Evolutionary conservation across 2,888 invertebrate species (phyloP), one percentile per base, ranked within the genome.

Genomic region (Heliconius charithonia): DNA sequence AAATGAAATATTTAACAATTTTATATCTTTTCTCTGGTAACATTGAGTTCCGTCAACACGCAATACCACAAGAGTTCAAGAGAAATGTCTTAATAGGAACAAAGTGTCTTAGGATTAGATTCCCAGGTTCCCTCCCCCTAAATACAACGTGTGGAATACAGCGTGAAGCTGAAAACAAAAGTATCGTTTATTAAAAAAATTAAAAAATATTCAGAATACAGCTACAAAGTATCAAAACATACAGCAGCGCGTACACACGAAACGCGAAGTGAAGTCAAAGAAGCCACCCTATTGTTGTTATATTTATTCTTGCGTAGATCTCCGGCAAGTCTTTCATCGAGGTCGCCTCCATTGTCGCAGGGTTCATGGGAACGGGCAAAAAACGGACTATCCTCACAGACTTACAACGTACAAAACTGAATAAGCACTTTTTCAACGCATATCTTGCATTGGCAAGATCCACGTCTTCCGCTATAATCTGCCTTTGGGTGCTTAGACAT

Each of bases 221-320:
- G 7, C 9, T 16, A 25, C 16, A 72, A 87, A 89, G 86, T 88
- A 90, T 88, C 92, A 93, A 92, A 81, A 88, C 79, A 25, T 6
- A 3, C 13, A 80, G 3, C 12, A 75, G 84, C 27, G 22, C 62
- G 77, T 85, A 84, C 78, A 86, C 80, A 65, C 62, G 75, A 86
- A 88, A 89, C 67, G 76, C 86, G 87, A 89, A 85, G 86, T 87
- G 89, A 93, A 94, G 94, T 93, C 94, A 94, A 93, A 93, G 94
- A 92, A 92, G 91, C 92, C 88, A 91, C 91, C 91, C 94, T 89
- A 94, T 95, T 94, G 95, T 94, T 90, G 87, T 87, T 91, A 93
- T 95, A 94, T 94, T 94, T 95, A 94, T 95, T 94, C 94, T 93
- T 93, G 93, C 91, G 91, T 91, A 90, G 93, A 93, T 94, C 92